These are phyloP conservation scores for Dilophus febrilis DNA, from an alignment of 2,888 invertebrate genomes.

Conservation along the genomic window DNA sequence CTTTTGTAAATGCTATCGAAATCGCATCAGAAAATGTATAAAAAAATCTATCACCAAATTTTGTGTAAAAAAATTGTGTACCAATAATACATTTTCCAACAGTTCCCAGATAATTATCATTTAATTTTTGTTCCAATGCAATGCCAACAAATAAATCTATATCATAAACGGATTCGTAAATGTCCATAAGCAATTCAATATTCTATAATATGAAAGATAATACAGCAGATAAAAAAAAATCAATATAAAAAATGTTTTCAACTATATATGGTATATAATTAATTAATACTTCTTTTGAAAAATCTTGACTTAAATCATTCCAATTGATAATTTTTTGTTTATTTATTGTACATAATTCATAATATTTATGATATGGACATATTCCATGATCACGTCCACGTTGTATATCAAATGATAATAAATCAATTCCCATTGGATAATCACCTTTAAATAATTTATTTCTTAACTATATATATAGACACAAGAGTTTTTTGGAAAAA, in stretches of 20 bases:
- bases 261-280: background rate
- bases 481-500: too few relatives aligned
- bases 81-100: constrained; percentile 58
- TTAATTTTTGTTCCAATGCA: constrained; percentile 42
- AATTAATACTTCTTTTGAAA: constrained; percentile 32
- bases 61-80: constrained; percentile 46
- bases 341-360: constrained; percentile 45
- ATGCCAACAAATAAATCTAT: constrained; percentile 64
- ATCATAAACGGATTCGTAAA: constrained; percentile 31
- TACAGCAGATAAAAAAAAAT: too few relatives aligned
- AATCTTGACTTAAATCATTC: constrained; percentile 38
- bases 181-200: constrained; percentile 31
- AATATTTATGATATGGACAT: constrained; percentile 50
- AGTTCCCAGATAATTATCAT: constrained; percentile 46
- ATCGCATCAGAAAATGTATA: constrained; percentile 41
- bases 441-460: constrained; percentile 18
- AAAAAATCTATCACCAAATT: constrained; percentile 54
- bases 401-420: constrained; percentile 53
- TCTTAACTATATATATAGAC: constrained; percentile 1
- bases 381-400: constrained; percentile 56
- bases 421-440: constrained; percentile 45
- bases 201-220: constrained; percentile 27
- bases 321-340: constrained; percentile 36
- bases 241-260: background rate
- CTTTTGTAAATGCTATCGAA: constrained; percentile 3